Evolutionary conservation across 92 coral and sea anemone genomes (phyloP), one percentile per base, ranked within the genome.

Genomic region (Paragorgia papillata): DNA sequence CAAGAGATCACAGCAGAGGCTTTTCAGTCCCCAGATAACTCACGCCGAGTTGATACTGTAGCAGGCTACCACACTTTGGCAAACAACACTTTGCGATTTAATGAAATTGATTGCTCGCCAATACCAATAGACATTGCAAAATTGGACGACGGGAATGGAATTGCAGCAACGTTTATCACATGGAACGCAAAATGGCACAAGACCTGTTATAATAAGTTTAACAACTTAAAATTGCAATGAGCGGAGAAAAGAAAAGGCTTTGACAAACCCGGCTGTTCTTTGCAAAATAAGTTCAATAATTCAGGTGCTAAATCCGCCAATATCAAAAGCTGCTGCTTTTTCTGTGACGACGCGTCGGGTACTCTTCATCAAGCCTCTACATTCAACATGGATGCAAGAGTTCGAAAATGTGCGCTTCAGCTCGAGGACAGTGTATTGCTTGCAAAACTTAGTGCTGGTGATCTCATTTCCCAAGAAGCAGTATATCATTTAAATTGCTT

Each of bases 111-210:
- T 34, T 56, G 67, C 33, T 35, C 25, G 20, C 79, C 79, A 74
- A 14, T 56, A 21, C 79, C 22, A 44, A 31, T 55, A 56, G 32
- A 74, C 54, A 57, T 74, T 74, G 79, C 50, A 31, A 74, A 44
- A 56, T 54, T 74, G 34, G 79, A 74, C 54, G 67, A 74, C n/a
- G 0, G 79, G 79, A 44, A 37, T 56, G 79, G 79, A 57, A 35
- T 74, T 31, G 79, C 79, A 74, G 67, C 66, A 74, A 74, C 67
- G 79, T 56, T 74, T 56, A 73, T 29, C 44, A n/a, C 24, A 54
- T 65, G 32, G 32, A 74, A 57, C 28, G 68, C 68, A 74, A 74
- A 74, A 35, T 56, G 80, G 73, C 73, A 66, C 29, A 66, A 66
- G 29, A 66, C 54, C 61, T 46, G 76, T 21, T 9, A 7, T 14